A percentile compares a stretch with the other conserved stretches of the same genome.
Conservation (phyloP, 2,888 invertebrate species). For the Drosophila rubida region DNA sequence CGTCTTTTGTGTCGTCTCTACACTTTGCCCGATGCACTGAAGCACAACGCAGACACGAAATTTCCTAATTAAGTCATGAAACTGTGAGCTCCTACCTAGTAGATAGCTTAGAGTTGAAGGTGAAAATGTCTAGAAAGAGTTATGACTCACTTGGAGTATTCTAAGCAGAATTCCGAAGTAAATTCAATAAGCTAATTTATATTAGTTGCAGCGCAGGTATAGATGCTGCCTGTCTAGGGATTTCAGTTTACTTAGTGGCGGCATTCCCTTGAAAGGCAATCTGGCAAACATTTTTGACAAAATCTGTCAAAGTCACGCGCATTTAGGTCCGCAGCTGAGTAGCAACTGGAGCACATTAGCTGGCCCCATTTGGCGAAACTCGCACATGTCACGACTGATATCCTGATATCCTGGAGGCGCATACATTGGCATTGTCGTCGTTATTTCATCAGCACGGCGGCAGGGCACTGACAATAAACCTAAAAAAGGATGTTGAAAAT, state of each 20-base stretch:
- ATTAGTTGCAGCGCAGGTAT: not conserved
- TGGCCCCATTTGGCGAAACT: conserved; percentile 37
- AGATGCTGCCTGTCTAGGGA: not conserved
- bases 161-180: not conserved
- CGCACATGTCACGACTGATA: conserved; percentile 62
- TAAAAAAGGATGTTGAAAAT: conserved; percentile 35
- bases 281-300: conserved; percentile 53
- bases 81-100: not conserved
- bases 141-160: not conserved
- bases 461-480: conserved; percentile 64
- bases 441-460: conserved; percentile 45
- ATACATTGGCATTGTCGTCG: conserved; percentile 58
- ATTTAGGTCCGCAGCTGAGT: conserved; percentile 44
- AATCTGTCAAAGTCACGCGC: conserved; percentile 64
- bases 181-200: not conserved
- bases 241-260: conserved; percentile 1
- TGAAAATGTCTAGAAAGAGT: not conserved
- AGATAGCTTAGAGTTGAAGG: not conserved
- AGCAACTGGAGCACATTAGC: conserved; percentile 53
- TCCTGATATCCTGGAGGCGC: conserved; percentile 61
- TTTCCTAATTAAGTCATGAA: conserved; percentile 60
- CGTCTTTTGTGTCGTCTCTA: conserved; percentile 33
- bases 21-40: conserved; percentile 10
- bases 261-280: conserved; percentile 44
- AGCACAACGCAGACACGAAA: conserved; percentile 21